A percentile compares a stretch with the other conserved stretches of the same genome.
Evolutionary conservation across 2,113 vertebrate genomes (phyloP).

Genomic region (Otis tarda): DNA sequence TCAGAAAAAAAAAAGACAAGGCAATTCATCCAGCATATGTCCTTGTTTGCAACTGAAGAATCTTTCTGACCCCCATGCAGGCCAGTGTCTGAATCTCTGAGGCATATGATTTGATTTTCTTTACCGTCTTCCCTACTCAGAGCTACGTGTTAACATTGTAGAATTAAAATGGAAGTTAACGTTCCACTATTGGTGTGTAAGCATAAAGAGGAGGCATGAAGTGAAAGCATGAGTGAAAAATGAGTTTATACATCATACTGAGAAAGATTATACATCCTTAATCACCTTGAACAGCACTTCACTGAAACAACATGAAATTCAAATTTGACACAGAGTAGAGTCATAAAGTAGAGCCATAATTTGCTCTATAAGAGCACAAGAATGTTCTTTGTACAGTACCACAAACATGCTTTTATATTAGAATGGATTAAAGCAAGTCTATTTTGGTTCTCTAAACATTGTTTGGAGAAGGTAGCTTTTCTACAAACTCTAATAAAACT

Average conservation of each 20-base stretch:
- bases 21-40: neutral
- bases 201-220: neutral
- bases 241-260: constrained; percentile 1
- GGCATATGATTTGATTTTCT: constrained; percentile 22
- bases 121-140: neutral
- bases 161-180: constrained; percentile 40
- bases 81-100: neutral
- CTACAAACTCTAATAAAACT: neutral
- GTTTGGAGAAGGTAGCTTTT: neutral
- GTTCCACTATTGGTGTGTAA: neutral
- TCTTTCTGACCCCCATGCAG: neutral
- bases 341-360: neutral
- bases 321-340: constrained; percentile 12
- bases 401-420: neutral
- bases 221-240: constrained; percentile 40
- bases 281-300: constrained; percentile 38
- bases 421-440: neutral
- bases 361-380: neutral
- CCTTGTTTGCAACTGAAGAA: neutral
- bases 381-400: neutral
- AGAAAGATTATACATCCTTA: constrained; percentile 14
- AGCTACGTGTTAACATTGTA: neutral
- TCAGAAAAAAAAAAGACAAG: neutral
- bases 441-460: neutral
- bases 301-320: constrained; percentile 39